phyloP scores from a whole-genome alignment of 30 jellyfish, hydroid and myxozoan species.

The Aurelia aurita complex sp. Pacific region DNA sequence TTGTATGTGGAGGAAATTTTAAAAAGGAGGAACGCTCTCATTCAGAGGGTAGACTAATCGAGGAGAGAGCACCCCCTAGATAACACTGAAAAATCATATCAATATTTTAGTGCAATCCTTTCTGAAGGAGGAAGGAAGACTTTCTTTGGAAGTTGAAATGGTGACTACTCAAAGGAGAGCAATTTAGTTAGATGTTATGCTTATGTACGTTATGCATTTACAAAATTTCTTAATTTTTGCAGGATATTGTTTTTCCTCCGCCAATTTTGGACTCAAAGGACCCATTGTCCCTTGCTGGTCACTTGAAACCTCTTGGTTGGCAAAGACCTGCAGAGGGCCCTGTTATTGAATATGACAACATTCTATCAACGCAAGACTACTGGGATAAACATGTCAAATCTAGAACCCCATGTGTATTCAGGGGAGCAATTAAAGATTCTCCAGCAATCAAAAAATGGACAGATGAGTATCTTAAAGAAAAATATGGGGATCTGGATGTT shows the following conservation, averaged over 20 bases:
- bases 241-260: conserved; percentile 67
- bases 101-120: too few relatives aligned
- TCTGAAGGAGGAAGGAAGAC: too few relatives aligned
- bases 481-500: conserved; percentile 88
- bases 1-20: too few relatives aligned
- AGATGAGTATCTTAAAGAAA: conserved; percentile 70
- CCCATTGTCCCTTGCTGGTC: conserved; percentile 62
- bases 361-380: conserved; percentile 61
- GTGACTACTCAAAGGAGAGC: too few relatives aligned
- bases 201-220: not conserved
- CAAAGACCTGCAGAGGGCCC: conserved; percentile 89
- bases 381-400: conserved; percentile 79
- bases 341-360: conserved; percentile 66
- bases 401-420: conserved; percentile 69
- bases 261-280: conserved; percentile 27
- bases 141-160: too few relatives aligned
- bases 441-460: conserved; percentile 80
- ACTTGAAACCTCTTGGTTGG: conserved; percentile 75
- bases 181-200: too few relatives aligned
- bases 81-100: too few relatives aligned
- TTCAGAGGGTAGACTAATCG: too few relatives aligned
- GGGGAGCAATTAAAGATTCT: conserved; percentile 67
- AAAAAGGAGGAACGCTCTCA: too few relatives aligned
- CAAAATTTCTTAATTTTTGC: not conserved
- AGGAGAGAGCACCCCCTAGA: too few relatives aligned